Percentiles rank a stretch among this genome's conserved stretches.
Conservation (phyloP, 2,797 vertebrate species). For the Helicolenus hilgendorfi region DNA sequence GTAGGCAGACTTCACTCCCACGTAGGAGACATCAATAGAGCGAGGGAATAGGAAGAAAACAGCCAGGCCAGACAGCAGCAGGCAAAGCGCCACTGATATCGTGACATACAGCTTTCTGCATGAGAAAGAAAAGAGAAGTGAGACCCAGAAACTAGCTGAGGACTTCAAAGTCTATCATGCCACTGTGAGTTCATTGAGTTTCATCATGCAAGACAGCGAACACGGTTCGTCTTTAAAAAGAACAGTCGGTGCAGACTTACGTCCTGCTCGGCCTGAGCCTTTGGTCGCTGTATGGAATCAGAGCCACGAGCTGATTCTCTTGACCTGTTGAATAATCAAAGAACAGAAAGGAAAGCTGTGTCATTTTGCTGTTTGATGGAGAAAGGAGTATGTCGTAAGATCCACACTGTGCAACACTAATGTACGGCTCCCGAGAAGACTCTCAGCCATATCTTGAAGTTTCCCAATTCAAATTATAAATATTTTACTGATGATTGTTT, state of each 20-base stretch:
- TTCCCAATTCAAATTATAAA: background rate
- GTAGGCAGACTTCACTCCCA: constrained; percentile 96
- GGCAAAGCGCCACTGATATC: constrained; percentile 94
- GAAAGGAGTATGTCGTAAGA: background rate
- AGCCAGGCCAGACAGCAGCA: constrained; percentile 96
- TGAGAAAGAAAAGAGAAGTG: constrained; percentile 48
- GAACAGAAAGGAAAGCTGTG: background rate
- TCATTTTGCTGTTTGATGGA: background rate
- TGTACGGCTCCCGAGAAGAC: background rate
- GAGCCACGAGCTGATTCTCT: constrained; percentile 98
- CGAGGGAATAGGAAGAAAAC: constrained; percentile 98
- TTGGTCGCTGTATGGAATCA: constrained; percentile 99
- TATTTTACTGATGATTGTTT: background rate
- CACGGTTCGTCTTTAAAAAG: background rate
- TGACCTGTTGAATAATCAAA: constrained; percentile 89
- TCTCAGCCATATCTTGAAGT: background rate
- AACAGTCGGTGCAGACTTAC: constrained; percentile 88
- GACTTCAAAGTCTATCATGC: background rate
- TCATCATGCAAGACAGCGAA: background rate
- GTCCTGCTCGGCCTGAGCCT: constrained; percentile 97
- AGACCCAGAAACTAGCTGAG: constrained; percentile 32
- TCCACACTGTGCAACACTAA: background rate
- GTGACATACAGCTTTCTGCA: constrained; percentile 97
- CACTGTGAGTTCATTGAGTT: background rate
- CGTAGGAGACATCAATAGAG: constrained; percentile 95